phyloP scores from a whole-genome alignment of 1,140 invertebrate genomes.

The Anagrus nilaparvatae region DNA sequence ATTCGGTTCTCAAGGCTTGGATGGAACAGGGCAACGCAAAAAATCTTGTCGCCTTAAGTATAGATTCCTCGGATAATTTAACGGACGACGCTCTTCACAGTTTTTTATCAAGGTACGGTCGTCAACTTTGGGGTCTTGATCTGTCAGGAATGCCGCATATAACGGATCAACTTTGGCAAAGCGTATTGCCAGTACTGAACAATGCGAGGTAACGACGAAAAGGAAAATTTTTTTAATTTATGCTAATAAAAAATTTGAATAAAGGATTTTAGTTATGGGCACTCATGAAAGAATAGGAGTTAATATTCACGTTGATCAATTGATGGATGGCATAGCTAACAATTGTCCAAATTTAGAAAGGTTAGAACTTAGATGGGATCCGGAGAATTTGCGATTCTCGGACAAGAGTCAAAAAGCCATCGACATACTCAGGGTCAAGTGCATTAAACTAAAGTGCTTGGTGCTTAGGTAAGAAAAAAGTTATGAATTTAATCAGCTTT shows the following conservation, averaged over 20 bases:
- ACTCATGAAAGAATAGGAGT: slow-evolving; percentile 91
- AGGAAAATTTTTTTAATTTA: background rate
- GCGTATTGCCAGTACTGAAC: slow-evolving; percentile 76
- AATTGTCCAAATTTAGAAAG: slow-evolving; percentile 82
- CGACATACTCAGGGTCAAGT: slow-evolving; percentile 81
- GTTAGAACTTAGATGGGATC: slow-evolving; percentile 95
- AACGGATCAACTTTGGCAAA: slow-evolving; percentile 93
- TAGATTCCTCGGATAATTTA: slow-evolving; percentile 92
- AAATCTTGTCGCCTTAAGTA: slow-evolving; percentile 78
- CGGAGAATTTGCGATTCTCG: slow-evolving; percentile 94
- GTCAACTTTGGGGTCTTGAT: slow-evolving; percentile 76
- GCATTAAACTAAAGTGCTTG: slow-evolving; percentile 72
- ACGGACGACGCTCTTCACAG: slow-evolving; percentile 85
- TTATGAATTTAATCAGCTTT: background rate
- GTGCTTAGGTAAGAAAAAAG: slow-evolving; percentile 58
- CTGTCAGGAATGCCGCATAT: slow-evolving; percentile 95
- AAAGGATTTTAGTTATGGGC: slow-evolving; percentile 92
- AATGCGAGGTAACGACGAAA: slow-evolving; percentile 72
- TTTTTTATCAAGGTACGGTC: slow-evolving; percentile 81
- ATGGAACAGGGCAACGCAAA: slow-evolving; percentile 79
- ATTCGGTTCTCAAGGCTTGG: slow-evolving; percentile 83
- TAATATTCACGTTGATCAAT: slow-evolving; percentile 93
- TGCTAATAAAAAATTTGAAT: slow-evolving; percentile 19
- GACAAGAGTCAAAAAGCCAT: slow-evolving; percentile 98
- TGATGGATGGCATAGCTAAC: slow-evolving; percentile 95